These are phyloP conservation scores for Centropristis striata DNA, from an alignment of 2,113 vertebrate genomes.

Conservation along the genomic window DNA sequence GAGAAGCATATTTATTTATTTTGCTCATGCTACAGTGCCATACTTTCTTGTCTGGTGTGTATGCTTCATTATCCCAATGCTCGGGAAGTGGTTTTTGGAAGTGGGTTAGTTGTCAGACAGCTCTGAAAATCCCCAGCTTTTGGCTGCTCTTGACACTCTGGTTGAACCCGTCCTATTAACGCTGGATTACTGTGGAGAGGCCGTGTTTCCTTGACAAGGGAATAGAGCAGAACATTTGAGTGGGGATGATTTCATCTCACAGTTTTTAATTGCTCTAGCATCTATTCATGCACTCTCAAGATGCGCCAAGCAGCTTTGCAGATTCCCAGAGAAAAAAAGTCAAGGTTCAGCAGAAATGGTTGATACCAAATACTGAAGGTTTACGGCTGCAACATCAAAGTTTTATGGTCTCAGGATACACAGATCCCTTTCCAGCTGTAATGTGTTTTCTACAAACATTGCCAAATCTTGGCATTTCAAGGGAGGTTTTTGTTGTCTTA, in stretches of 20 bases:
- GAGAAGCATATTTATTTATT: constrained; percentile 83
- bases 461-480: constrained; percentile 26
- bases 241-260: constrained; percentile 86
- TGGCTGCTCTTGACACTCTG: constrained; percentile 92
- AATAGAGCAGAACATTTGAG: constrained; percentile 88
- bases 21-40: constrained; percentile 41
- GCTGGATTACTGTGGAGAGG: constrained; percentile 87
- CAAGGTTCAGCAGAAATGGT: constrained; percentile 68
- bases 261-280: constrained; percentile 89
- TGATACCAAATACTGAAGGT: constrained; percentile 52
- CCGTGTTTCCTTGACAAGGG: constrained; percentile 86
- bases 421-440: constrained; percentile 32
- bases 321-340: constrained; percentile 57
- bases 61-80: constrained; percentile 91
- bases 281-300: constrained; percentile 74
- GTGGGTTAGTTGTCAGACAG: constrained; percentile 89
- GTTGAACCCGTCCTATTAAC: constrained; percentile 94
- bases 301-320: constrained; percentile 65
- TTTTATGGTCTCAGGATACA: constrained; percentile 63
- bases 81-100: constrained; percentile 91
- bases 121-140: constrained; percentile 92
- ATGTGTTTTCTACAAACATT: constrained; percentile 42
- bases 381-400: constrained; percentile 67
- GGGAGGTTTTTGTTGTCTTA: constrained; percentile 44
- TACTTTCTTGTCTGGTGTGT: constrained; percentile 57